Evolutionary conservation across 2,888 invertebrate species (phyloP), one percentile per base, ranked within the genome.

Genomic region (Drosophila conformis): DNA sequence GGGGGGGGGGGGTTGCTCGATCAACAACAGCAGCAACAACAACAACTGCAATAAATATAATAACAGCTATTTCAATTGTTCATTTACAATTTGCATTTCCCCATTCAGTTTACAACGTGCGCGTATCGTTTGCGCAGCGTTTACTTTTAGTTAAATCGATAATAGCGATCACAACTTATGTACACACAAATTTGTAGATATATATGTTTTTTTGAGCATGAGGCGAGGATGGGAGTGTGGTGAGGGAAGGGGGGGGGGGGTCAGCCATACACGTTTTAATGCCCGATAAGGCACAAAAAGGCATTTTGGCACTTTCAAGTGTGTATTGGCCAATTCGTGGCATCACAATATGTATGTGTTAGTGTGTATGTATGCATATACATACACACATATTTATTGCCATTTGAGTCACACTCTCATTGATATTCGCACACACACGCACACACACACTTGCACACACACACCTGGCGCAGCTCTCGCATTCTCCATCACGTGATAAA

Each of bases 301-400:
- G 68, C 60, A 65, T 73, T 83, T 88, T 85, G 89, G 84, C 85
- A 88, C 65, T 76, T 86, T 87, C 74, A 65, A 88, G 85, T 85
- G 78, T 74, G 33, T 83, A 85, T 89, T 85, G 84, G 61, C 76
- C 85, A 85, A 85, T 88, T 67, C 60, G 64, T 57, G 52, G 31
- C 53, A 46, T 53, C 46, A 29, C 40, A 7, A 58, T 33, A 29
- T 31, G 38, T 25, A 31, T 48, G 18, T 21, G 11, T 40, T 6
- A n/a, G 25, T 10, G 36, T 49, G 4, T 21, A 2, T 36, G 38
- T 11, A 7, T 35, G 0, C 1, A 33, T 36, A 15, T n/a, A 15
- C 48, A n/a, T 57, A 31, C 56, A 74, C 51, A 68, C 57, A 56
- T 64, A 62, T 85, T 76, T 72, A 76, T 73, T 72, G 65, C 69